These are phyloP conservation scores for Ciona savignyi DNA, from an alignment of 23 tunicate genomes.

Conservation along the genomic window DNA sequence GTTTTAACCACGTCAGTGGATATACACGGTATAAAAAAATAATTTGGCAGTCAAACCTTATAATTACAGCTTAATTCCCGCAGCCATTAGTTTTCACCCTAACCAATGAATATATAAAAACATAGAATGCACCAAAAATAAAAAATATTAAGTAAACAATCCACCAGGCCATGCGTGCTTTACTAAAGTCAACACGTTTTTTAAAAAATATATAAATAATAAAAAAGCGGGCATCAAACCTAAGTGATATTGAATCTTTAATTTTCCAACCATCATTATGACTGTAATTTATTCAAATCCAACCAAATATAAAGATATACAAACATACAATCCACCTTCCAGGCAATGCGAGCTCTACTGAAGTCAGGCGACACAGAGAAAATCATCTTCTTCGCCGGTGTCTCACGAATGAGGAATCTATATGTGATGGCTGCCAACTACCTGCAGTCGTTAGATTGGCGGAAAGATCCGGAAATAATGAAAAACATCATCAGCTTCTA, in stretches of 20 bases:
- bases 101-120: background rate
- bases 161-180: too few species aligned
- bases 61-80: too few species aligned
- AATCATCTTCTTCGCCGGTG: conserved; percentile 90
- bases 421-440: conserved; percentile 99
- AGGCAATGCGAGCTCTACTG: conserved; percentile 97
- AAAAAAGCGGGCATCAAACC: background rate
- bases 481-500: conserved; percentile 90
- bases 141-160: too few species aligned
- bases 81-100: too few species aligned
- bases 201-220: background rate
- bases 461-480: conserved; percentile 94
- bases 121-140: too few species aligned
- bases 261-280: too few species aligned
- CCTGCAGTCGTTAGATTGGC: conserved; percentile 92
- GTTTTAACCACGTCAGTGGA: too few species aligned
- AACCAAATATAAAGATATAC: background rate
- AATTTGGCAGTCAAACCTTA: too few species aligned
- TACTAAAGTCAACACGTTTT: too few species aligned
- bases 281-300: too few species aligned
- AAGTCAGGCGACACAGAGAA: conserved; percentile 98
- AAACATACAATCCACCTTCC: background rate
- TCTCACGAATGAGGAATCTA: conserved; percentile 51
- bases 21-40: too few species aligned
- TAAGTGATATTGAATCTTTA: too few species aligned